Evolutionary conservation across 2,113 vertebrate genomes (phyloP).

Genomic region (Ranitomeya imitator): DNA sequence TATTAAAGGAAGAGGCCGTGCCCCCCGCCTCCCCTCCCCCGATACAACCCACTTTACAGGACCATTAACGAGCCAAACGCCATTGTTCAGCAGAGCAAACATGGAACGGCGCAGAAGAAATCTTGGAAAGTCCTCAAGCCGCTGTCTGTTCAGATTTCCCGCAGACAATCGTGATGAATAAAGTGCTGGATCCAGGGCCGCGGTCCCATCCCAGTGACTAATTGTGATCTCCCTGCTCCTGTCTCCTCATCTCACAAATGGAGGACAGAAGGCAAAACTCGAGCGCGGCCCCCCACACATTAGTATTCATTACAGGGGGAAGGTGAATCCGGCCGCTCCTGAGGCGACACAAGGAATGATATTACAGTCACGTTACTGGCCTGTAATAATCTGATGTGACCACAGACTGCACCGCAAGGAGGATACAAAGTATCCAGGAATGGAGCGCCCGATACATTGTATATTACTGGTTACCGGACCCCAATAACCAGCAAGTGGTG

Average conservation of each 20-base stretch:
- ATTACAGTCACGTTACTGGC: conserved; percentile 66
- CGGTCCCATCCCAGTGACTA: conserved; percentile 1
- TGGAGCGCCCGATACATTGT: neutral
- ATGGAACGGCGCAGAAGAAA: conserved; percentile 52
- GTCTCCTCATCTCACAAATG: conserved; percentile 53
- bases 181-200: neutral
- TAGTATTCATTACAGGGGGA: conserved; percentile 62
- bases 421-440: conserved; percentile 51
- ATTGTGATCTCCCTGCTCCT: conserved; percentile 6
- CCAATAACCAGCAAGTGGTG: neutral
- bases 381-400: conserved; percentile 67
- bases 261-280: conserved; percentile 63
- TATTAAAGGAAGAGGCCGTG: conserved; percentile 58
- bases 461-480: neutral
- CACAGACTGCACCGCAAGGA: conserved; percentile 59
- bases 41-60: conserved; percentile 42
- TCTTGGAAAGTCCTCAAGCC: conserved; percentile 60
- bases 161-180: conserved; percentile 47
- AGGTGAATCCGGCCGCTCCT: conserved; percentile 66
- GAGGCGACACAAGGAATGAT: conserved; percentile 65
- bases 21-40: neutral
- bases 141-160: conserved; percentile 53
- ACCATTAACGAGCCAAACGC: conserved; percentile 56
- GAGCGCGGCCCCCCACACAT: conserved; percentile 61
- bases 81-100: conserved; percentile 37